Conservation (phyloP, 2,888 invertebrate species). For the Bellardia pandia region DNA sequence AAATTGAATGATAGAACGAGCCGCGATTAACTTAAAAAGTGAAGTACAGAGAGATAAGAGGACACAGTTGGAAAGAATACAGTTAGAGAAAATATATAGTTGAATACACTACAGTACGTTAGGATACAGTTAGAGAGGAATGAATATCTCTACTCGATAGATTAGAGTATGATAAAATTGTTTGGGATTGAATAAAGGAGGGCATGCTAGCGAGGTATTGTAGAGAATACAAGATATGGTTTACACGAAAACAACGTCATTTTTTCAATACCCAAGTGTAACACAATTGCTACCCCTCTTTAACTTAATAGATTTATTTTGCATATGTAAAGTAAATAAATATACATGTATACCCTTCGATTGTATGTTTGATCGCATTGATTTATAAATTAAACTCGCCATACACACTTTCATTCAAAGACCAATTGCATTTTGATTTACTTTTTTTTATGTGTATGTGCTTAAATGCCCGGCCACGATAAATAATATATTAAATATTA, state of each 20-base stretch:
- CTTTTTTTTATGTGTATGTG: constrained; percentile 22
- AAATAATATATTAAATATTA: constrained; percentile 50
- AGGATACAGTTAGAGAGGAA: too few species aligned
- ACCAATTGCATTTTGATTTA: constrained; percentile 42
- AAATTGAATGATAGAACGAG: too few species aligned
- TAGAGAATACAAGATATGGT: too few species aligned
- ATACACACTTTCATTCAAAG: constrained; percentile 19
- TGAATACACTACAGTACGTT: too few species aligned
- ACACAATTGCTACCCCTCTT: background rate
- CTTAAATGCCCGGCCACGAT: background rate
- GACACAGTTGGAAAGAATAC: too few species aligned
- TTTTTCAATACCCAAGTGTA: background rate
- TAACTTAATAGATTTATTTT: background rate
- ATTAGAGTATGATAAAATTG: too few species aligned
- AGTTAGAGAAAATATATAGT: too few species aligned
- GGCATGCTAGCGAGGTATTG: too few species aligned
- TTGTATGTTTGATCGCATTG: constrained; percentile 25
- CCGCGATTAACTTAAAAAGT: too few species aligned
- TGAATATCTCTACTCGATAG: too few species aligned
- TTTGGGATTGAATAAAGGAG: too few species aligned
- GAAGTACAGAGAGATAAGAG: too few species aligned
- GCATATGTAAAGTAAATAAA: background rate
- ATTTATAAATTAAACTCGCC: constrained; percentile 51
- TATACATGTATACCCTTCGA: background rate
- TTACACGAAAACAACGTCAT: background rate